Percentiles rank a stretch among this genome's conserved stretches.
Evolutionary conservation across 2,113 vertebrate species (phyloP).

Genomic region (Chaetorhynchus papuensis): DNA sequence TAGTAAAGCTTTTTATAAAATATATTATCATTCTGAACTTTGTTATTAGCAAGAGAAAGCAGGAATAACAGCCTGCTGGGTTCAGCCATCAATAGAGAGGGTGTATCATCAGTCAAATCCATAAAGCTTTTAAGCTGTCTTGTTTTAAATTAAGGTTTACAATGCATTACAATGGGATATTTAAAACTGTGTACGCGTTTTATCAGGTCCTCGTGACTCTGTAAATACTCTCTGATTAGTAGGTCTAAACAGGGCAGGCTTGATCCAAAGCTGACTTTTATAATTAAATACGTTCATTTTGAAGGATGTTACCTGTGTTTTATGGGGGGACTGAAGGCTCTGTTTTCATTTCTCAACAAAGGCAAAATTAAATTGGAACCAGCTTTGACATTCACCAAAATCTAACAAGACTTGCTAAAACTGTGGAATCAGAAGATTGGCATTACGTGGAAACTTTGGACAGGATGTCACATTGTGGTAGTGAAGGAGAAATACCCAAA

Average conservation of each 20-base stretch:
- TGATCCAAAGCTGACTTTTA: neutral
- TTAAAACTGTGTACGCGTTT: slow-evolving; percentile 71
- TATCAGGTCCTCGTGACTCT: slow-evolving; percentile 66
- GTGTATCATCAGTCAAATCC: slow-evolving; percentile 68
- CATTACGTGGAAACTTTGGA: neutral
- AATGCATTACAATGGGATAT: slow-evolving; percentile 71
- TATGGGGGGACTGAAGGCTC: neutral
- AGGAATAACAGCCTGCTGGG: slow-evolving; percentile 64
- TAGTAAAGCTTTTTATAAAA: slow-evolving; percentile 58
- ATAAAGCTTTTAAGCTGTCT: slow-evolving; percentile 73
- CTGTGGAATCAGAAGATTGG: neutral
- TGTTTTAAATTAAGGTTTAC: slow-evolving; percentile 71
- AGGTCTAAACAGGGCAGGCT: slow-evolving; percentile 22
- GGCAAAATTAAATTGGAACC: neutral
- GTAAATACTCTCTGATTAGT: slow-evolving; percentile 66
- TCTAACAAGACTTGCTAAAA: neutral
- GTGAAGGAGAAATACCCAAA: neutral
- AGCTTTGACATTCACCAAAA: neutral
- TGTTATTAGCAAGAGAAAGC: slow-evolving; percentile 68
- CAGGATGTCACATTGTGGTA: neutral
- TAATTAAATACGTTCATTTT: slow-evolving; percentile 10
- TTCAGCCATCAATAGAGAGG: slow-evolving; percentile 69
- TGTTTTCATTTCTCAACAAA: neutral
- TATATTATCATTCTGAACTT: slow-evolving; percentile 67
- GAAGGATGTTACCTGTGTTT: neutral